Evolutionary conservation across 2,113 vertebrate species (phyloP).

Genomic region (Patagioenas fasciata): DNA sequence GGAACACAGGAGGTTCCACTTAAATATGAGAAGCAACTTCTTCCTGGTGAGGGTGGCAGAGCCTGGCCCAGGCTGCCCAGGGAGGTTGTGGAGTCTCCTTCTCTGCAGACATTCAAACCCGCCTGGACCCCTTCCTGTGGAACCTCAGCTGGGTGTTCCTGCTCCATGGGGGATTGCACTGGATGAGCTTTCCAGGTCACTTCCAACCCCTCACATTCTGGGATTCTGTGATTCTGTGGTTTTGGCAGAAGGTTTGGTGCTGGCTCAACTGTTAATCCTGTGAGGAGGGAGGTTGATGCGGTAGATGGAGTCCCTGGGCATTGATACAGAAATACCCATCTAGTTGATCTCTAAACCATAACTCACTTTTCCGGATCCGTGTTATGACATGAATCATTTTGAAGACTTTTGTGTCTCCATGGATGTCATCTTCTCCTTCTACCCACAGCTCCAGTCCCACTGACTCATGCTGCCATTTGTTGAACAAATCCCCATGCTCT

Average conservation of each 20-base stretch:
- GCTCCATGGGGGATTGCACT: too few relatives aligned
- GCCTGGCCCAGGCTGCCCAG: too few relatives aligned
- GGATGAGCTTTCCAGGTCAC: too few relatives aligned
- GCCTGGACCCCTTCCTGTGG: too few relatives aligned
- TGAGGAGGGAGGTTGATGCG: background rate
- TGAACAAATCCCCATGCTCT: background rate
- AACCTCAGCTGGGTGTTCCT: too few relatives aligned
- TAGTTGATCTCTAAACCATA: background rate
- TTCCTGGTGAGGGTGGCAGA: too few relatives aligned
- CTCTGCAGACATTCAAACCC: too few relatives aligned
- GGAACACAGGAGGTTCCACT: too few relatives aligned
- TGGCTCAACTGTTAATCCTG: background rate
- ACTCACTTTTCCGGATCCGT: background rate
- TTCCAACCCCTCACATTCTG: too few relatives aligned
- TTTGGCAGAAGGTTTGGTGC: rapidly evolving
- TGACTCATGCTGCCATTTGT: constrained; percentile 58
- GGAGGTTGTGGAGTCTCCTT: too few relatives aligned
- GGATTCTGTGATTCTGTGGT: too few relatives aligned
- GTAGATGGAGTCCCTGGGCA: background rate
- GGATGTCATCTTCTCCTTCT: constrained; percentile 27
- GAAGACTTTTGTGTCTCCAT: background rate
- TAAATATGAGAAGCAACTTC: too few relatives aligned
- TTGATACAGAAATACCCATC: background rate
- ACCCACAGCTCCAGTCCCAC: constrained; percentile 18
- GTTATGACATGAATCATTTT: background rate